Percentiles rank a stretch among this genome's conserved stretches.
Conservation (phyloP, 2,888 invertebrate species). For the Mycogona germanica region DNA sequence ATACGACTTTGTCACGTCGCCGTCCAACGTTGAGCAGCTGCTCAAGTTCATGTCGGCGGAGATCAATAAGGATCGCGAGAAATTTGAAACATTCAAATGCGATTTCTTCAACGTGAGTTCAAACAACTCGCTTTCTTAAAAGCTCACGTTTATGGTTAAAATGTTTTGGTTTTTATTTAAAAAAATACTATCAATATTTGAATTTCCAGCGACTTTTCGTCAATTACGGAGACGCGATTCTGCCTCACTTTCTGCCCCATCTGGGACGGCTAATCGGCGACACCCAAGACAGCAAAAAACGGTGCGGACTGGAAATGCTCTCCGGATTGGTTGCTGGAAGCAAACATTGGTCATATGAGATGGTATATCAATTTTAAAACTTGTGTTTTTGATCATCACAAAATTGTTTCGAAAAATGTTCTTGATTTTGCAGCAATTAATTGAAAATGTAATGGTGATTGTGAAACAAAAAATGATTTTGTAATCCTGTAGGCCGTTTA, state of each 20-base stretch:
- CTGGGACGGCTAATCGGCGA: slow-evolving; percentile 51
- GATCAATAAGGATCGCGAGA: slow-evolving; percentile 73
- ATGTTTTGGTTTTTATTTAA: background rate
- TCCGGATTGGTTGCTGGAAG: slow-evolving; percentile 66
- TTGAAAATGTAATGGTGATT: too few species aligned
- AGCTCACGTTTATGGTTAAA: background rate
- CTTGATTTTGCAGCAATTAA: too few species aligned
- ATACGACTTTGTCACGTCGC: slow-evolving; percentile 54
- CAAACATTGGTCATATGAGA: slow-evolving; percentile 62
- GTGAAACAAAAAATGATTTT: too few species aligned
- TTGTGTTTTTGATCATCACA: too few species aligned
- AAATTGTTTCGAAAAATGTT: too few species aligned
- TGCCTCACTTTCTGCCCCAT: slow-evolving; percentile 49
- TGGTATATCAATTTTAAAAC: too few species aligned
- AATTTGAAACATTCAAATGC: slow-evolving; percentile 55
- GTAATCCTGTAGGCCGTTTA: too few species aligned
- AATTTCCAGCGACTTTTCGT: slow-evolving; percentile 49
- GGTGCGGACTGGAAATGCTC: slow-evolving; percentile 69
- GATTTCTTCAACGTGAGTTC: slow-evolving; percentile 56
- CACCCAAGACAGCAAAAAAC: slow-evolving; percentile 61
- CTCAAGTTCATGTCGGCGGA: slow-evolving; percentile 63
- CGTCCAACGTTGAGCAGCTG: slow-evolving; percentile 53
- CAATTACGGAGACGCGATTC: slow-evolving; percentile 55
- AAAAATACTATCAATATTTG: background rate
- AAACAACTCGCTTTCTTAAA: too few species aligned